phyloP scores from a whole-genome alignment of 2,113 vertebrate genomes.

The Cochlearius cochlearius region DNA sequence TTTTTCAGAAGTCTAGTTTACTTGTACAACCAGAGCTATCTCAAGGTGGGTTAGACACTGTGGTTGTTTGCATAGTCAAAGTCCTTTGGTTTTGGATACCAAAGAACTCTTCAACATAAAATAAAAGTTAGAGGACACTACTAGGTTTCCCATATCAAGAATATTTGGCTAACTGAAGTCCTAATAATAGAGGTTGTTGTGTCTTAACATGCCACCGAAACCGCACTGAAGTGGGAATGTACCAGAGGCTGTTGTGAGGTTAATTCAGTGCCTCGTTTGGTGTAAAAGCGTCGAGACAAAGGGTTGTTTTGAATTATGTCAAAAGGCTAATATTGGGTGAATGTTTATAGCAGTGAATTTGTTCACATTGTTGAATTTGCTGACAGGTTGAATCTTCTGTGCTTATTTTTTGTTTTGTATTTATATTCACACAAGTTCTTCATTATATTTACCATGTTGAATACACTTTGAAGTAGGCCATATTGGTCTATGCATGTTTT shows the following conservation, averaged over 20 bases:
- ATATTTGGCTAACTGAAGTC: not conserved
- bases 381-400: conserved; percentile 68
- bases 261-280: conserved; percentile 29
- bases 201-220: conserved; percentile 21
- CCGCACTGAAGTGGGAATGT: conserved; percentile 30
- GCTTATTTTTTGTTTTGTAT: conserved; percentile 79
- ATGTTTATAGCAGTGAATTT: conserved; percentile 65
- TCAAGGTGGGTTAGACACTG: not conserved
- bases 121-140: not conserved
- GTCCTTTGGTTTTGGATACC: conserved; percentile 1
- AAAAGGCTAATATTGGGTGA: conserved; percentile 64
- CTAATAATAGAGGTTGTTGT: conserved; percentile 38
- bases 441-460: conserved; percentile 87
- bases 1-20: conserved; percentile 37
- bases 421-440: conserved; percentile 76
- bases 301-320: conserved; percentile 60
- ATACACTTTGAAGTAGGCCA: conserved; percentile 80
- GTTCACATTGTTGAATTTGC: conserved; percentile 70
- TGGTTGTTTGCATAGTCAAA: conserved; percentile 2
- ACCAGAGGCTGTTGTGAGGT: not conserved
- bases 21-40: conserved; percentile 34
- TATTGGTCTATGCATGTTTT: conserved; percentile 85
- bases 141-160: not conserved
- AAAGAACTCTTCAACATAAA: not conserved
- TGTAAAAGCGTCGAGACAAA: conserved; percentile 35